These are phyloP conservation scores for Rhinoraja longicauda DNA, from an alignment of 2,797 vertebrate genomes.

Conservation along the genomic window DNA sequence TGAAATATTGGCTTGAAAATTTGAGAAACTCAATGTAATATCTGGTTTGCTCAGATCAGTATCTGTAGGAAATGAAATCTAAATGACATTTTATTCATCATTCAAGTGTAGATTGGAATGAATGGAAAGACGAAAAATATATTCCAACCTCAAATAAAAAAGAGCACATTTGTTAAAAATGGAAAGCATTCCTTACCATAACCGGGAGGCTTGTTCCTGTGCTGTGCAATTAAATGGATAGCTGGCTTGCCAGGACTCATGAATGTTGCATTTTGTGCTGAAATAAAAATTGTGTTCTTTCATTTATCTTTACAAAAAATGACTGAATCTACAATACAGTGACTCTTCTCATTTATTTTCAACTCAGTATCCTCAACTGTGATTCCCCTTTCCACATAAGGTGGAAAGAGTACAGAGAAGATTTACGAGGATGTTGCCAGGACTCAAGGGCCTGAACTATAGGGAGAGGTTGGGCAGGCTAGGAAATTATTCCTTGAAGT, in stretches of 20 bases:
- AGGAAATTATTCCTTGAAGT: no score
- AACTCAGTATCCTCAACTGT: background rate
- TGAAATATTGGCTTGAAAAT: background rate
- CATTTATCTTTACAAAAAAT: background rate
- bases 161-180: background rate
- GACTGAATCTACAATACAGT: background rate
- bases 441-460: no score
- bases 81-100: no score
- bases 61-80: background rate
- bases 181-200: slow-evolving; percentile 3
- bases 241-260: slow-evolving; percentile 16
- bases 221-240: slow-evolving; percentile 13
- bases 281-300: background rate
- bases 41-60: background rate
- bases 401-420: no score
- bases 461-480: no score
- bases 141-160: background rate
- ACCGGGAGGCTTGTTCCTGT: background rate
- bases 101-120: no score
- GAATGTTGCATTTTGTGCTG: background rate
- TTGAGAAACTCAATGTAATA: background rate
- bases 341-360: background rate
- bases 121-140: background rate
- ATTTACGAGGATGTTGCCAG: no score
- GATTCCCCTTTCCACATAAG: no score